Percentiles rank a stretch among this genome's conserved stretches.
Evolutionary conservation across 2,113 vertebrate genomes (phyloP).

Genomic region (Motacilla alba): DNA sequence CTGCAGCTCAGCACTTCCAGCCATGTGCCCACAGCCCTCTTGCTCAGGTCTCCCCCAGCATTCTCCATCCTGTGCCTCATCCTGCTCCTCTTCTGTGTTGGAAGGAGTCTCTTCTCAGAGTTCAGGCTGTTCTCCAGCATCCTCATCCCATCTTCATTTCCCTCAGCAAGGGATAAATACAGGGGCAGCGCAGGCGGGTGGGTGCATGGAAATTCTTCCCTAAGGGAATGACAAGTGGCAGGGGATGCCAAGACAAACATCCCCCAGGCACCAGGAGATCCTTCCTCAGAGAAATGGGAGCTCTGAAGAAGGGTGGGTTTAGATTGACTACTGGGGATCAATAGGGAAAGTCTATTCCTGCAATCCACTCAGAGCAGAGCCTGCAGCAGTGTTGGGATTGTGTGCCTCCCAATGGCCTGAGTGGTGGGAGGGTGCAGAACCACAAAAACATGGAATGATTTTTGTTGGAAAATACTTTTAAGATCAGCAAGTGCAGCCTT

Average conservation of each 20-base stretch:
- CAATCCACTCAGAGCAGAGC: not conserved
- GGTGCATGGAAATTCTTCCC: not conserved
- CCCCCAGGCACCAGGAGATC: not conserved
- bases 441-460: not conserved
- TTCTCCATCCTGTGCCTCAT: not conserved
- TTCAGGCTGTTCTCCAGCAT: not conserved
- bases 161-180: not conserved
- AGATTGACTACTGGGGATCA: accelerated
- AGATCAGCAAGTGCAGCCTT: not conserved
- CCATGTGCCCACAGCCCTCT: not conserved
- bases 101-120: not conserved
- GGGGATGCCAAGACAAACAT: not conserved
- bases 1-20: not conserved
- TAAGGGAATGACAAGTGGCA: not conserved
- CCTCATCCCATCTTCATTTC: not conserved
- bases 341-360: not conserved
- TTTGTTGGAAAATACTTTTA: not conserved
- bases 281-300: not conserved
- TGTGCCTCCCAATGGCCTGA: not conserved
- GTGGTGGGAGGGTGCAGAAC: not conserved
- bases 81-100: not conserved
- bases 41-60: not conserved
- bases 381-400: not conserved
- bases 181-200: not conserved
- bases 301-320: not conserved